Evolutionary conservation across 1,140 invertebrate species (phyloP), one percentile per base, ranked within the genome.

Genomic region (Cyrtorhinus lividipennis): DNA sequence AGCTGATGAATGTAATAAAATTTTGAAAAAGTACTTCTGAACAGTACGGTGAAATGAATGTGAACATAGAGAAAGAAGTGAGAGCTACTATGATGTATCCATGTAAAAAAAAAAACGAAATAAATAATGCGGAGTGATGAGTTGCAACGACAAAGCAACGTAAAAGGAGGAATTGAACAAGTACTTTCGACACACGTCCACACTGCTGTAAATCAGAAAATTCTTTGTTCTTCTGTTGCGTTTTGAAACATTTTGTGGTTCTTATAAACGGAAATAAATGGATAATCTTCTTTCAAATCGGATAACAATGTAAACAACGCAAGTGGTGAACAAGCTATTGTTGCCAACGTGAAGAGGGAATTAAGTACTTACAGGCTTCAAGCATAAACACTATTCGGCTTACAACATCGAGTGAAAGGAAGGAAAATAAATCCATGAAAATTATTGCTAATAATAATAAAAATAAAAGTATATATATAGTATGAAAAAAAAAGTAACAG

Each of bases 161-260:
- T 60, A 60, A 60, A 60, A 26, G 20, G 18, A 12, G 38, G n/a
- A 60, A 60, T 38, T 2, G 24, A 27, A 23, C 48, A 57, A 24
- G 13, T 24, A 59, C 58, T 25, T 59, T 30, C 58, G 38, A 59
- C 57, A 48, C 63, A 64, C 26, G 58, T 63, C 27, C 62, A 62
- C 65, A 66, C 23, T 59, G 56, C 24, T 59, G 62, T 23, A 59
- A 38, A 58, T 64, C 62, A 66, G 65, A 66, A 66, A 66, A 66
- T 66, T 66, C 65, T 66, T 66, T 66, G 65, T 66, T 66, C 65
- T n/a, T 66, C 61, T 66, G 56, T 59, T n/a, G n/a, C n/a, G n/a
- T n/a, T n/a, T 64, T 45, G n/a, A 46, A 25, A 61, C 15, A 48
- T 30, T 45, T 46, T 59, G 5, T 25, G 12, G 22, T 59, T n/a